Percentiles rank a stretch among this genome's conserved stretches.
Evolutionary conservation across 30 jellyfish, hydroid and myxozoan species (phyloP).

Genomic region (Turritopsis dohrnii): DNA sequence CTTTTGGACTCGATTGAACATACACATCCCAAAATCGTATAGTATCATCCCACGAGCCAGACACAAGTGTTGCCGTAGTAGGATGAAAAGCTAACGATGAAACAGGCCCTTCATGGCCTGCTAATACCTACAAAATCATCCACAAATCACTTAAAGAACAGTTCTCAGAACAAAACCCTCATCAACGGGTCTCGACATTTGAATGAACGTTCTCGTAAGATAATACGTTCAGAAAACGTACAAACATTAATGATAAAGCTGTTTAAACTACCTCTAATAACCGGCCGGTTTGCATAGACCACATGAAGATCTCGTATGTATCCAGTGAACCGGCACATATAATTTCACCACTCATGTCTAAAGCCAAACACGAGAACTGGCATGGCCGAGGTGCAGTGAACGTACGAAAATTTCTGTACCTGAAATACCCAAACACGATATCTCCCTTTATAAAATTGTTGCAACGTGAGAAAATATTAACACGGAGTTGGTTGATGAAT

Average conservation of each 20-base stretch:
- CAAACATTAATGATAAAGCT: not conserved
- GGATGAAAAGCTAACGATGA: conserved; percentile 79
- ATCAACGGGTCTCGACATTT: too few species aligned
- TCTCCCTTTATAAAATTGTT: not conserved
- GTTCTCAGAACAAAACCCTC: too few species aligned
- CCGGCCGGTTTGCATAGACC: conserved; percentile 98
- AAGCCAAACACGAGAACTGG: conserved; percentile 84
- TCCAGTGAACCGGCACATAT: conserved; percentile 92
- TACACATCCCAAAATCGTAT: conserved; percentile 88
- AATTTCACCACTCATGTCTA: conserved; percentile 87
- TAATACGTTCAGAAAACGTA: too few species aligned
- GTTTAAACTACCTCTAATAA: conserved; percentile 68
- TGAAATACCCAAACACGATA: conserved; percentile 17
- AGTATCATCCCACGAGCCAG: conserved; percentile 97
- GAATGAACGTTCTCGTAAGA: too few species aligned
- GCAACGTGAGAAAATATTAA: not conserved
- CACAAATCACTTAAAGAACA: too few species aligned
- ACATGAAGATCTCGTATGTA: conserved; percentile 74
- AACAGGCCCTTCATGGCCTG: conserved; percentile 97
- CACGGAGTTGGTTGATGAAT: not conserved
- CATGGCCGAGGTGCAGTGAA: conserved; percentile 93
- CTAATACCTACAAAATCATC: conserved; percentile 41
- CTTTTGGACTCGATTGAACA: conserved; percentile 68
- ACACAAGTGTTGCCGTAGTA: conserved; percentile 51
- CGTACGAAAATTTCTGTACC: conserved; percentile 95